Evolutionary conservation across 2,888 invertebrate genomes (phyloP), one percentile per base, ranked within the genome.

Genomic region (Leuctra nigra): DNA sequence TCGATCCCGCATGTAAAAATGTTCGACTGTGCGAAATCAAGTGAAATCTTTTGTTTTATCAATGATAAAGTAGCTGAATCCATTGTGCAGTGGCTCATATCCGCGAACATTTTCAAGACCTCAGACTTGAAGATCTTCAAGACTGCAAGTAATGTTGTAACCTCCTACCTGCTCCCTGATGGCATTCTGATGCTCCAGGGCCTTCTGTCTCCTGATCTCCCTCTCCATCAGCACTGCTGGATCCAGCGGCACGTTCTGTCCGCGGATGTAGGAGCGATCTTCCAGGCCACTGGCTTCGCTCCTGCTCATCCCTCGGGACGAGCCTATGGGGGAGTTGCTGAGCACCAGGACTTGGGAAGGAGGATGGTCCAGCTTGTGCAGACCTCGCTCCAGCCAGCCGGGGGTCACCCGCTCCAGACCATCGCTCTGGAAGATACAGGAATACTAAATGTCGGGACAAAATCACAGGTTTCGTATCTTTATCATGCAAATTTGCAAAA

Each of bases 191-290:
- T 92, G 82, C 69, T 91, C 91, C 60, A 91, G 71, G 0, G 92
- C 92, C 71, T 87, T 86, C 61, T 89, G 83, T 23, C 91, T 79
- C 70, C 84, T 87, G 58, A 82, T 79, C 73, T 92, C 91, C 62
- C 91, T 77, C 70, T 94, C 91, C 7, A 86, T 86, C 64, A 87
- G 75, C 54, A 88, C 83, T 62, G 83, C 80, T 1, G 88, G 85
- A 68, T 93, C 92, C 56, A 92, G 69, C 0, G 86, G 88, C 14
- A 85, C 83, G 72, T 92, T 92, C 74, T 93, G 93, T 7, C 94
- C 94, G 62, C 92, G 78, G 46, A 92, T 73, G 72, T 84, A 87
- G 39, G 86, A 84, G 61, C 79, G 16, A 16, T 35, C 50, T 2
- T 35, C 50, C 13, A n/a, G 11, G 14, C 48, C 29, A 4, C n/a